These are phyloP conservation scores for Tinea trinotella DNA, from an alignment of 2,888 invertebrate genomes.

Conservation along the genomic window DNA sequence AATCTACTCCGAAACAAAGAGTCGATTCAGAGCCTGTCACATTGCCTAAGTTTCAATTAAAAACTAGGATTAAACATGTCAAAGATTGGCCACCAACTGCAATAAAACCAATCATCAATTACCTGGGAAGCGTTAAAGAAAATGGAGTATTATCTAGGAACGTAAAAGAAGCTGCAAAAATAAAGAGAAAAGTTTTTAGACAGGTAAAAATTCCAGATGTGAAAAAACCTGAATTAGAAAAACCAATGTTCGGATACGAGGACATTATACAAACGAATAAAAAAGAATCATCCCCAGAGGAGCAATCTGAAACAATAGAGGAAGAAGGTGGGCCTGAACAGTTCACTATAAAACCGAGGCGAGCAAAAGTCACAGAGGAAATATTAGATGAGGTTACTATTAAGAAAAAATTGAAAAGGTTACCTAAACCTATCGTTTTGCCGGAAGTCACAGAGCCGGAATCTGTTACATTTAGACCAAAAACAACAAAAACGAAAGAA, in stretches of 20 bases:
- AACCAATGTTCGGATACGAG: conserved; percentile 64
- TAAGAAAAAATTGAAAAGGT: conserved; percentile 80
- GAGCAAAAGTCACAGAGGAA: conserved; percentile 63
- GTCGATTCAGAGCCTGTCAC: conserved; percentile 45
- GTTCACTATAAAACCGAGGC: conserved; percentile 51
- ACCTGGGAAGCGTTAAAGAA: conserved; percentile 71
- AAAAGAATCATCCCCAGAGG: conserved; percentile 30
- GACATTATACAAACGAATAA: conserved; percentile 52
- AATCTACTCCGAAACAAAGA: conserved; percentile 65
- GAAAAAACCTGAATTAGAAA: conserved; percentile 71
- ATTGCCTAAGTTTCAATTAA: conserved; percentile 79
- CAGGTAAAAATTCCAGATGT: conserved; percentile 70
- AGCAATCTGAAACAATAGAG: conserved; percentile 30
- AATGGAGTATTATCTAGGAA: conserved; percentile 80
- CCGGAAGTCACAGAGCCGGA: conserved; percentile 83
- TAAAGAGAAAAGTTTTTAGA: conserved; percentile 73
- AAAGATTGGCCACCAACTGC: conserved; percentile 76
- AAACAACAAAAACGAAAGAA: conserved; percentile 83
- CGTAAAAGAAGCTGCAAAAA: conserved; percentile 77
- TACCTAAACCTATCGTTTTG: conserved; percentile 76
- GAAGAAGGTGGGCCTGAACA: conserved; percentile 51
- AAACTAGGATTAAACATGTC: conserved; percentile 77
- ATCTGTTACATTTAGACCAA: conserved; percentile 85
- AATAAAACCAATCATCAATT: conserved; percentile 61
- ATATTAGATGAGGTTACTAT: conserved; percentile 77